Conservation (phyloP, 2,888 invertebrate species). For the Noctua janthina region DNA sequence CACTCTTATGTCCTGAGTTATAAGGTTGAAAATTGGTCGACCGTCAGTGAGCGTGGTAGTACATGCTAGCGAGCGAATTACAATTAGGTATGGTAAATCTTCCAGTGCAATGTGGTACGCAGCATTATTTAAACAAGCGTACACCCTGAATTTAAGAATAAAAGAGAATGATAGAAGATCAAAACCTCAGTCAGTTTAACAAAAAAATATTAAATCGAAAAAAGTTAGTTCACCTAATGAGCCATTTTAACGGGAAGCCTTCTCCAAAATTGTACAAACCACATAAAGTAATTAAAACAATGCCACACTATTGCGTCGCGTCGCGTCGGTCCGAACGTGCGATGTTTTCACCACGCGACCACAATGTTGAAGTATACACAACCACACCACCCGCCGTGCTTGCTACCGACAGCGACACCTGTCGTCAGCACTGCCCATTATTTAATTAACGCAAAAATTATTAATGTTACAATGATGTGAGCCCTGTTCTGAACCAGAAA, state of each 20-base stretch:
- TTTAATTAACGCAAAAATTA: conserved; percentile 29
- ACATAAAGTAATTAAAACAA: conserved; percentile 32
- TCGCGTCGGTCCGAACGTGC: not conserved
- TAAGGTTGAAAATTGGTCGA: too few species aligned
- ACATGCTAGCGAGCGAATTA: not conserved
- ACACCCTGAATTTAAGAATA: not conserved
- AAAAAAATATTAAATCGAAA: not conserved
- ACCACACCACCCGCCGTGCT: not conserved
- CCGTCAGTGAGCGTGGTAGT: not conserved
- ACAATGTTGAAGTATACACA: not conserved
- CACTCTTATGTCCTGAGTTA: too few species aligned
- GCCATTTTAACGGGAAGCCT: not conserved
- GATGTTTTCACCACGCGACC: conserved; percentile 12
- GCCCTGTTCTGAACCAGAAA: conserved; percentile 86
- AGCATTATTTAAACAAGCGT: not conserved
- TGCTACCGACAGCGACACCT: conserved; percentile 17
- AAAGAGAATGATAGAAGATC: not conserved
- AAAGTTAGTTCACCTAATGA: not conserved
- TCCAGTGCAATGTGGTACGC: not conserved
- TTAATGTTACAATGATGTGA: conserved; percentile 13
- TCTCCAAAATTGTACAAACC: not conserved
- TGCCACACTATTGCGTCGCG: conserved; percentile 9
- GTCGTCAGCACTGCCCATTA: conserved; percentile 5
- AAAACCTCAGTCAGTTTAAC: not conserved
- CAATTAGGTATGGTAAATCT: not conserved